Evolutionary conservation across 2,888 invertebrate genomes (phyloP), one percentile per base, ranked within the genome.

Genomic region (Luperina testacea): DNA sequence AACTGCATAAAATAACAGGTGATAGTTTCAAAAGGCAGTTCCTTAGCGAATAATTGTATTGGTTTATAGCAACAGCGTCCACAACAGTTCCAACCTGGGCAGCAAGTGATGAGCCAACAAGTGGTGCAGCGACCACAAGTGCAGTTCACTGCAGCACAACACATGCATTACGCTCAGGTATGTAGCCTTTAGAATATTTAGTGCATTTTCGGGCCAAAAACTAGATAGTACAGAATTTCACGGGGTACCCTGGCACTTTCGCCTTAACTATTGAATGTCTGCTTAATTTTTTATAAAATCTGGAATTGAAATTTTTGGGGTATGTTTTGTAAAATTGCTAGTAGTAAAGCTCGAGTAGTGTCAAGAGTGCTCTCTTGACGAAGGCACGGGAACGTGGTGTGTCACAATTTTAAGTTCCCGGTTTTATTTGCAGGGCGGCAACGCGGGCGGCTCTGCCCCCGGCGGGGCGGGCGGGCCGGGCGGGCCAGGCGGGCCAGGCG

Each of bases 151-250:
- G 89, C 93, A 68, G 88, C 90, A 45, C 94, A 95, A 79, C 94
- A 94, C 78, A 94, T 95, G 92, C 96, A 96, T 81, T 96, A 96
- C 77, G 91, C 95, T 38, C 97, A 97, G 94, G 97, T 97, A 89
- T 72, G 76, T 32, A 63, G 63, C 5, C 32, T 0, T 32, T 63
- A 32, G 32, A 17, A 32, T 2, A 63, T 32, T 17, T 5, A 4
- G 20, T 20, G 32, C 5, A 32, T 32, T 20, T 17, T 20, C 2
- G 5, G 32, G 1, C 8, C 8, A 27, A 8, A 17, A 27, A 6
- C 11, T 64, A 20, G 6, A 11, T 64, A 9, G 9, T 27, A 27
- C 20, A 64, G 20, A 11, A 20, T 32, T 38, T 63, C 2, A 27
- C 1, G 2, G 2, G 2, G 1, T 63, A 32, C 5, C 9, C 9